A percentile compares a stretch with the other conserved stretches of the same genome.
Conservation (phyloP, 2,888 invertebrate genomes). For the Malthinus flaveolus region DNA sequence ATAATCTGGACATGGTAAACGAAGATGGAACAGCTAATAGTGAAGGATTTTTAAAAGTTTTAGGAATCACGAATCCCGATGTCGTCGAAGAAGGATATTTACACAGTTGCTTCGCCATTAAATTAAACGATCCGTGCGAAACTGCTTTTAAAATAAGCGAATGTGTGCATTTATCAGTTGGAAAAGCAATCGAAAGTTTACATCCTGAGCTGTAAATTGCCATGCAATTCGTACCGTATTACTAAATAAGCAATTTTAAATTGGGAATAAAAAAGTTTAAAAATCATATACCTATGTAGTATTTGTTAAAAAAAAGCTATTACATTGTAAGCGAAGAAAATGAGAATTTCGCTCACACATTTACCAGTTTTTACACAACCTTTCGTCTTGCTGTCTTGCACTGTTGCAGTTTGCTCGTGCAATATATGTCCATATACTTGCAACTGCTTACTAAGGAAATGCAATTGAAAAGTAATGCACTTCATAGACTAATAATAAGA, state of each 20-base stretch:
- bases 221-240: background rate
- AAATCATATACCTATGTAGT: too few species aligned
- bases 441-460: too few species aligned
- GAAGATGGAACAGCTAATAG: background rate
- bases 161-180: background rate
- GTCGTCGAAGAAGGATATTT: background rate
- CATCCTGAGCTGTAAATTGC: background rate
- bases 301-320: too few species aligned
- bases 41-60: background rate
- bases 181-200: background rate
- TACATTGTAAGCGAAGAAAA: too few species aligned
- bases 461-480: too few species aligned
- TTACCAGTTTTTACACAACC: too few species aligned
- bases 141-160: background rate
- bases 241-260: background rate
- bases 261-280: too few species aligned
- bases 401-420: too few species aligned
- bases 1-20: background rate
- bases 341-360: too few species aligned
- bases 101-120: background rate
- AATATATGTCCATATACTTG: too few species aligned
- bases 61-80: background rate
- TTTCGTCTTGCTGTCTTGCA: too few species aligned
- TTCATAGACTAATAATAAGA: too few species aligned
- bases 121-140: background rate